Base-by-base conservation (phyloP, 2,888 invertebrate species). In the Miltochrista miniata region DNA sequence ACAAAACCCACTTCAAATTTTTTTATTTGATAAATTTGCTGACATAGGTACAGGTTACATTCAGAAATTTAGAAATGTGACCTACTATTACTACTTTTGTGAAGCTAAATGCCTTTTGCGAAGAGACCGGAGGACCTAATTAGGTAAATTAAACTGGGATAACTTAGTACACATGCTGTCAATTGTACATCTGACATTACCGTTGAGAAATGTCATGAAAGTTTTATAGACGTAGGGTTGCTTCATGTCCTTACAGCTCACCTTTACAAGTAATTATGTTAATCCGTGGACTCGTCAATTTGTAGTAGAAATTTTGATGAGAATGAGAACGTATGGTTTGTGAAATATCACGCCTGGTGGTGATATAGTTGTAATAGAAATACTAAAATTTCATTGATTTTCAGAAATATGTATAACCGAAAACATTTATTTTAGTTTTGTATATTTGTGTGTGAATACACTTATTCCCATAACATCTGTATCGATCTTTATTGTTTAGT, bases 171-270 rank as follows among this genome's bases (percentile, higher is more conserved):
- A 38, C 46, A 58, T 55, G 18, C 18, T 46, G 51, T 63, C 53
- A 53, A 65, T 67, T 59, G 56, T 44, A 67, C 61, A 24, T 24
- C 5, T 59, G 52, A 61, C 61, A 66, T 64, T 54, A 39, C 52
- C 49, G 54, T 48, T 54, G 48, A 53, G 49, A 55, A 47, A 61
- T 41, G 48, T 48, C 57, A 53, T 64, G 64, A 64, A 66, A 66
- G 54, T 66, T 66, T 61, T 59, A 66, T 66, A 54, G 51, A 52
- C 48, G 55, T 54, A 42, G 57, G 54, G 53, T 60, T 52, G 55
- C 57, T 51, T 56, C 56, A 58, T 57, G 64, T 62, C 64, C 55
- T 62, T 55, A 62, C 46, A 52, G 47, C 46, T 54, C 46, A 34
- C 44, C 54, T 54, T 60, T 50, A 62, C 54, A 43, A 7, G 9